Evolutionary conservation across 2,888 invertebrate genomes (phyloP).

Genomic region (Chouioia cunea): DNA sequence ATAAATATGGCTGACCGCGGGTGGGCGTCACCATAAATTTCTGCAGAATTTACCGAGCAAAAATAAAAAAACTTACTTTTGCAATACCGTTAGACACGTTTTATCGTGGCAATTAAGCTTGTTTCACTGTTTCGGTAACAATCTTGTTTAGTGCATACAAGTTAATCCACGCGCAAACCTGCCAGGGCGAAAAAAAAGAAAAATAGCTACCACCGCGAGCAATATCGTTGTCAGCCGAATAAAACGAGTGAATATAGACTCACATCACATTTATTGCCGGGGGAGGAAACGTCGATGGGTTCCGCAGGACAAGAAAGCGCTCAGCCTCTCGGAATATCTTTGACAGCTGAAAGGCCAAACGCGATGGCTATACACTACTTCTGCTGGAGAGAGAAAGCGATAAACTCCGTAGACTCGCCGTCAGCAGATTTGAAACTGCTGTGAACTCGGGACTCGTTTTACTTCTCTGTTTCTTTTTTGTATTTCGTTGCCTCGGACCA

Average conservation of each 20-base stretch:
- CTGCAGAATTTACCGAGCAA: not conserved
- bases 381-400: slow-evolving; percentile 16
- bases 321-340: slow-evolving; percentile 37
- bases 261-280: not conserved
- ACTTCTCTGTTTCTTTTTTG: slow-evolving; percentile 3
- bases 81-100: not conserved
- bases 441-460: slow-evolving; percentile 24
- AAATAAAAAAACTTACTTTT: too few species aligned
- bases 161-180: too few species aligned
- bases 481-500: slow-evolving; percentile 10
- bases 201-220: too few species aligned
- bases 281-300: not conserved
- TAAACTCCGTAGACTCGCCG: slow-evolving; percentile 42
- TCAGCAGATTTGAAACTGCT: slow-evolving; percentile 47
- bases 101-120: slow-evolving; percentile 19
- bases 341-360: slow-evolving; percentile 43
- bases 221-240: not conserved
- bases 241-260: not conserved
- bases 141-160: too few species aligned
- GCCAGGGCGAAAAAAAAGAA: too few species aligned
- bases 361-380: not conserved
- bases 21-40: slow-evolving; percentile 16
- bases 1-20: slow-evolving; percentile 32
- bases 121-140: not conserved
- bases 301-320: slow-evolving; percentile 4